These are phyloP conservation scores for Sebastes nivosus DNA, from an alignment of 2,797 vertebrate species.

Conservation along the genomic window DNA sequence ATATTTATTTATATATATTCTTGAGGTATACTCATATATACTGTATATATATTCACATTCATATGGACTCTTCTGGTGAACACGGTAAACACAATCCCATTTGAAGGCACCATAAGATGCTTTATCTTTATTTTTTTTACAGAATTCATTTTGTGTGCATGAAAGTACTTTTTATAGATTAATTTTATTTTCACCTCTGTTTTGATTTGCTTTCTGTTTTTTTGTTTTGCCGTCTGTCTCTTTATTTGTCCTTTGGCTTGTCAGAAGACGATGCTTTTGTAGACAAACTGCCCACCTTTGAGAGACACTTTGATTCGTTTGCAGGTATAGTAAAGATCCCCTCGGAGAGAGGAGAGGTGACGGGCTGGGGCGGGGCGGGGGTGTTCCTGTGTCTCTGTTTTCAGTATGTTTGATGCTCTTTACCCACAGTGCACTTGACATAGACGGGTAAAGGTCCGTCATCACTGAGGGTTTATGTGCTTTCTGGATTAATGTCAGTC, in stretches of 20 bases:
- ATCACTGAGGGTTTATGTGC: slow-evolving; percentile 41
- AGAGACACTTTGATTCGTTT: slow-evolving; percentile 88
- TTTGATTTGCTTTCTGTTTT: slow-evolving; percentile 59
- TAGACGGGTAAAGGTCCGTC: slow-evolving; percentile 47
- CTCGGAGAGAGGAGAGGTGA: slow-evolving; percentile 6
- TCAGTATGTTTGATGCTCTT: slow-evolving; percentile 68
- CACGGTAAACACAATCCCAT: too few species aligned
- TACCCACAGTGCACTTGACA: slow-evolving; percentile 60
- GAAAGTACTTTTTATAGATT: background rate
- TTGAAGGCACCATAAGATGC: background rate
- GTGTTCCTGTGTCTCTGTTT: slow-evolving; percentile 40
- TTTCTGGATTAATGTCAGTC: slow-evolving; percentile 21
- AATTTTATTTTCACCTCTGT: slow-evolving; percentile 16
- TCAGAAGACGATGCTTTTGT: slow-evolving; percentile 93
- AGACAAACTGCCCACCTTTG: slow-evolving; percentile 93
- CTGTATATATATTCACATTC: too few species aligned
- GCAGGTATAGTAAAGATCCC: slow-evolving; percentile 86
- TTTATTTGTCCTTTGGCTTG: slow-evolving; percentile 78
- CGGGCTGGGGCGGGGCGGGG: background rate
- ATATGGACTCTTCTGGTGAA: too few species aligned
- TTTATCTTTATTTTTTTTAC: background rate
- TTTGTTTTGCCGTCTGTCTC: slow-evolving; percentile 65
- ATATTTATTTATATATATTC: too few species aligned
- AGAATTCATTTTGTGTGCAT: background rate
- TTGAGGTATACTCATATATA: too few species aligned